These are phyloP conservation scores for Pristionchus mayeri DNA, from an alignment of 2,888 invertebrate genomes.

Conservation along the genomic window DNA sequence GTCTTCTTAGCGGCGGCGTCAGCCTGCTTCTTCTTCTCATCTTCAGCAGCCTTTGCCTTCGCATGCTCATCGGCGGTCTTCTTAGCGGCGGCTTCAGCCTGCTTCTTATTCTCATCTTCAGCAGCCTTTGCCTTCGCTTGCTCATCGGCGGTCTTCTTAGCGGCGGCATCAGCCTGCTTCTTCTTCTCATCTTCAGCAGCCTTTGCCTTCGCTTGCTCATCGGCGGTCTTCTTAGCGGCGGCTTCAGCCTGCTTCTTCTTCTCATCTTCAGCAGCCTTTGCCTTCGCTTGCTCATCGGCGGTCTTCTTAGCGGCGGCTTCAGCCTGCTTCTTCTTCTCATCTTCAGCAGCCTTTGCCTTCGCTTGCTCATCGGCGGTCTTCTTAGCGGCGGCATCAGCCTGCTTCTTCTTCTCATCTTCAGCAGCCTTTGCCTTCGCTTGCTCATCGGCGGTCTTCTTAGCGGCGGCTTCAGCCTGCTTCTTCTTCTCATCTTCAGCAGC, in stretches of 20 bases:
- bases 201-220: background rate
- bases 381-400: background rate
- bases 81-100: no score
- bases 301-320: background rate
- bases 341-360: background rate
- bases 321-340: background rate
- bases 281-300: background rate
- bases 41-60: background rate
- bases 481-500: background rate
- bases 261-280: background rate
- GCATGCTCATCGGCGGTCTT: background rate
- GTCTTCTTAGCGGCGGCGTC: slow-evolving; percentile 30
- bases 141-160: background rate
- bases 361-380: background rate
- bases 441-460: background rate
- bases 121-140: background rate
- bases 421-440: no score
- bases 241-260: background rate
- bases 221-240: background rate
- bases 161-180: background rate
- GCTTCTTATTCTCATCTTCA: background rate
- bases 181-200: no score
- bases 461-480: background rate
- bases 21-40: background rate
- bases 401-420: background rate